A percentile compares a stretch with the other conserved stretches of the same genome.
Conservation (phyloP, 2,113 vertebrate species). For the Neotragus pygmaeus region DNA sequence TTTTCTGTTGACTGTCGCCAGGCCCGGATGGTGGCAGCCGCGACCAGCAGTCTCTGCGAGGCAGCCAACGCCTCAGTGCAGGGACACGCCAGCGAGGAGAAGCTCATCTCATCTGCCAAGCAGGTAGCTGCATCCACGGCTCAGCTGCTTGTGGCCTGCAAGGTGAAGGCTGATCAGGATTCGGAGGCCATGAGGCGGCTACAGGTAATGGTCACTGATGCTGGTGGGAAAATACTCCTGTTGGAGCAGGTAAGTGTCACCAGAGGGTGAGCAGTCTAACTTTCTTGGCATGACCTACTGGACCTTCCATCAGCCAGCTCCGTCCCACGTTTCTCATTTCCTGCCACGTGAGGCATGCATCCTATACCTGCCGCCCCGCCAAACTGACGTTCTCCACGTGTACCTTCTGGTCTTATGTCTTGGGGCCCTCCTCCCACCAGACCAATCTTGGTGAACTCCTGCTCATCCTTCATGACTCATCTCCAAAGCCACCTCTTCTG, state of each 20-base stretch:
- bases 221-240: constrained; percentile 72
- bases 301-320: constrained; percentile 56
- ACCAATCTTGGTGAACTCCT: background rate
- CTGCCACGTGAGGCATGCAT: background rate
- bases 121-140: constrained; percentile 98
- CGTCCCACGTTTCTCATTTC: constrained; percentile 32
- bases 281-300: constrained; percentile 61
- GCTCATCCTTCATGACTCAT: background rate
- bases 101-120: constrained; percentile 98
- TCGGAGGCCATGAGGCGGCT: constrained; percentile 98
- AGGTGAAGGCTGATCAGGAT: constrained; percentile 97
- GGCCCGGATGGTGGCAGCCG: constrained; percentile 97
- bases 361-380: background rate
- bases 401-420: background rate
- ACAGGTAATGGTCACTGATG: constrained; percentile 85
- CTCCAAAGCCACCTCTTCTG: background rate
- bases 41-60: constrained; percentile 97
- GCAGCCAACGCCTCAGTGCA: constrained; percentile 97
- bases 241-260: constrained; percentile 70
- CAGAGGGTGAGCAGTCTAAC: background rate
- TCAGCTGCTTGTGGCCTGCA: constrained; percentile 97
- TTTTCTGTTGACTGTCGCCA: constrained; percentile 67
- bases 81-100: constrained; percentile 98
- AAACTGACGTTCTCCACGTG: background rate
- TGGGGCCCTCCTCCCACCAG: background rate